Evolutionary conservation across 2,797 vertebrate species (phyloP), one percentile per base, ranked within the genome.

Genomic region (Mycteria americana): DNA sequence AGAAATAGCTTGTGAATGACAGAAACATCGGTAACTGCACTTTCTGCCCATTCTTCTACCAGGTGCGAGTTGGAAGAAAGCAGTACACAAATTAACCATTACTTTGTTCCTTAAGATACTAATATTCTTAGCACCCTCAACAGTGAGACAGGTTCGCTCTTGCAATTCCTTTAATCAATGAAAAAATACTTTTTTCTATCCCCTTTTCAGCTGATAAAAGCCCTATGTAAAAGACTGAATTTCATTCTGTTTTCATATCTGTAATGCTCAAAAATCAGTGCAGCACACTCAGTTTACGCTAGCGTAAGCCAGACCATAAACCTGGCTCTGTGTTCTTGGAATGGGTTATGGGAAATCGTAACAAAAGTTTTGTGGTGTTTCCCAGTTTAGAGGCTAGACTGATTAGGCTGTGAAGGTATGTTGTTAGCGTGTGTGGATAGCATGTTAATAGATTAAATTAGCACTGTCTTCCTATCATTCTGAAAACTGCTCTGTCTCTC

Each of bases 271-370:
- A 73, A 43, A 73, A 67, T 23, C 67, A 73, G 28, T 1, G 18
- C 41, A 43, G 28, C 18, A 15, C n/a, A 37, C 35, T 76, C 56
- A 37, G 39, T 37, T 74, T 10, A 56, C 2, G 1, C 23, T 4
- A 16, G 19, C 2, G 2, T 43, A 85, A 82, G 19, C 35, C 64
- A 67, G 35, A 63, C 31, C 43, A 63, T 8, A 33, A 68, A 69
- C 9, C 33, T 76, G 35, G 13, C 75, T 56, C 78, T 46, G 14
- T 21, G 33, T 2, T 60, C 69, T 54, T 41, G 33, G 33, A 50
- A 64, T 0, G 31, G 84, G 16, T 37, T 39, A 7, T 3, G 27
- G 60, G 53, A 50, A 92, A 68, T 9, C 1, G 0, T 2, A 70
- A 41, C 18, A 30, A 5, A 70, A 73, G 12, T 8, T 82, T 3